These are phyloP conservation scores for Lycopodina hypogea DNA, from an alignment of 37 sponge, comb jelly and placozoan species.

Conservation along the genomic window DNA sequence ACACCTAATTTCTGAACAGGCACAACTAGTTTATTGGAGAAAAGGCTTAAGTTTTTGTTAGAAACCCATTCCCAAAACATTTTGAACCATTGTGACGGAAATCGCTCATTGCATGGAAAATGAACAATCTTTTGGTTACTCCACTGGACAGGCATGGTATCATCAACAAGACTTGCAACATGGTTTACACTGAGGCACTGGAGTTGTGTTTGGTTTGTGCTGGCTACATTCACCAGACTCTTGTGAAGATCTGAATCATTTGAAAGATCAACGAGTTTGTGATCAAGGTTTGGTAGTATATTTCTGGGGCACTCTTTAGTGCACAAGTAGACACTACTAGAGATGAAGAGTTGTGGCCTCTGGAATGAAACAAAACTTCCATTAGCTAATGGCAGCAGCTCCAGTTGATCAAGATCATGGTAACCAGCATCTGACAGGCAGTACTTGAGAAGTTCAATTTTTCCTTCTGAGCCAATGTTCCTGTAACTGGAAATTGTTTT, in stretches of 20 bases:
- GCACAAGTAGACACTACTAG: conserved; percentile 30
- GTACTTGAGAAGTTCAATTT: conserved; percentile 39
- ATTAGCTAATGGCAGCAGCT: conserved; percentile 47
- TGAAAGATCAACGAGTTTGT: background rate
- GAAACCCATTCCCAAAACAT: conserved; percentile 49
- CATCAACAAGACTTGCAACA: conserved; percentile 11
- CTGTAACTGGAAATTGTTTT: conserved; percentile 8
- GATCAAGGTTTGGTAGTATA: conserved; percentile 39
- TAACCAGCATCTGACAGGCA: conserved; percentile 41
- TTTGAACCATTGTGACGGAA: conserved; percentile 23
- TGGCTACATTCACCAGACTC: conserved; percentile 14
- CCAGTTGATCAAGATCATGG: conserved; percentile 25
- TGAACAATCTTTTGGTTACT: background rate
- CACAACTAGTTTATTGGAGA: conserved; percentile 13
- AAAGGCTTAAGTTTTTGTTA: background rate
- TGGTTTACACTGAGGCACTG: background rate
- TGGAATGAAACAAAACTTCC: conserved; percentile 34
- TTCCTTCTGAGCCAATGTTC: conserved; percentile 1
- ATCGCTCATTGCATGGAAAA: background rate
- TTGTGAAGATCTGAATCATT: conserved; percentile 15
- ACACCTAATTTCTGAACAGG: background rate
- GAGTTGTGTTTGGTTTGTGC: conserved; percentile 22
- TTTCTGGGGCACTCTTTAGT: conserved; percentile 13
- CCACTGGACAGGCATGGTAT: conserved; percentile 16
- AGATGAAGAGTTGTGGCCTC: background rate